A percentile compares a stretch with the other conserved stretches of the same genome.
Evolutionary conservation across 1,140 invertebrate genomes (phyloP).

Genomic region (Formica exsecta): DNA sequence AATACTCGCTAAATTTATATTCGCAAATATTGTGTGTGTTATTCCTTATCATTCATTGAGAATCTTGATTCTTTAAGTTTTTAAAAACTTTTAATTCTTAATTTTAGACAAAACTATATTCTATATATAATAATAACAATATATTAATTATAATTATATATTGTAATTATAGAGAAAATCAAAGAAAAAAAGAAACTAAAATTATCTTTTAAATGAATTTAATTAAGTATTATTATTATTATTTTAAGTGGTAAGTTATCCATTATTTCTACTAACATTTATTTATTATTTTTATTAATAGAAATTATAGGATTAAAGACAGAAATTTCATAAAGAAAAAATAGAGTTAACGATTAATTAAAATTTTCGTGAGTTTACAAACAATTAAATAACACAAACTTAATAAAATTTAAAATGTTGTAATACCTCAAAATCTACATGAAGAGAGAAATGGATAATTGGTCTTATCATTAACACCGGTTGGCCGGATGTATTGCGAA

Average conservation of each 20-base stretch:
- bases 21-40: background rate
- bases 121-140: background rate
- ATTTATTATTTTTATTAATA: background rate
- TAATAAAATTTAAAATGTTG: background rate
- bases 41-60: background rate
- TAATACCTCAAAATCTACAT: conserved; percentile 90
- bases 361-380: background rate
- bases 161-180: too few species aligned
- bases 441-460: conserved; percentile 91
- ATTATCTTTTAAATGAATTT: too few species aligned
- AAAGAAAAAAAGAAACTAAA: too few species aligned
- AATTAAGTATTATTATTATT: too few species aligned
- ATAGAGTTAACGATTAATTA: too few species aligned
- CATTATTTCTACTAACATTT: background rate
- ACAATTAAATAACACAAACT: background rate
- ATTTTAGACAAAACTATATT: background rate
- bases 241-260: too few species aligned
- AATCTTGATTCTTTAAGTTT: background rate
- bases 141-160: too few species aligned
- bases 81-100: background rate
- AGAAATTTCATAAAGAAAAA: too few species aligned
- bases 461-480: conserved; percentile 94
- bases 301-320: background rate
- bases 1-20: background rate
- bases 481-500: conserved; percentile 92